These are phyloP conservation scores for Carposina sasakii DNA, from an alignment of 1,140 invertebrate genomes.

Conservation along the genomic window DNA sequence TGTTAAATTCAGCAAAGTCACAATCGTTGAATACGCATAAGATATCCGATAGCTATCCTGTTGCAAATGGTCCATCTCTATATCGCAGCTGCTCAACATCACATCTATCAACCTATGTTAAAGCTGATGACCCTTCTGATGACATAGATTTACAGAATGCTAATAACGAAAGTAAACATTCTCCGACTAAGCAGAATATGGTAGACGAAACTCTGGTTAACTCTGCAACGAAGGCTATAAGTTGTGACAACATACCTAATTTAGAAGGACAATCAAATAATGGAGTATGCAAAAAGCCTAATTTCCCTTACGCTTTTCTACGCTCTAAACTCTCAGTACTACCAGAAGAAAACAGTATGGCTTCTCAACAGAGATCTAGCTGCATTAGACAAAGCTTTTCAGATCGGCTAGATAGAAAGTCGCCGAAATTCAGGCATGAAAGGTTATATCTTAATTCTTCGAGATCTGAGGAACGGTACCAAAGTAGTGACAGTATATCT, in stretches of 20 bases:
- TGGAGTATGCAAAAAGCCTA: conserved; percentile 72
- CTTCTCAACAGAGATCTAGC: conserved; percentile 67
- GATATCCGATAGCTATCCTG: conserved; percentile 60
- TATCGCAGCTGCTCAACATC: conserved; percentile 85
- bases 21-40: conserved; percentile 64
- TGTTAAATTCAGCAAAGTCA: conserved; percentile 77
- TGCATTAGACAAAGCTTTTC: conserved; percentile 66
- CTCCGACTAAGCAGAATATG: conserved; percentile 42
- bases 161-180: conserved; percentile 55
- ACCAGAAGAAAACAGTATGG: conserved; percentile 79
- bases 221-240: conserved; percentile 74
- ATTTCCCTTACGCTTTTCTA: conserved; percentile 85
- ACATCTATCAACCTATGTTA: conserved; percentile 82
- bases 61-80: conserved; percentile 70
- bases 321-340: conserved; percentile 82
- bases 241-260: conserved; percentile 77
- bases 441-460: conserved; percentile 49
- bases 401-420: conserved; percentile 64
- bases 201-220: conserved; percentile 57
- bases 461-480: conserved; percentile 65
- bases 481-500: conserved; percentile 67
- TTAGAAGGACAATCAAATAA: conserved; percentile 62
- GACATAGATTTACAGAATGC: conserved; percentile 78
- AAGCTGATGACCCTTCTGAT: conserved; percentile 85
- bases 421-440: conserved; percentile 65